These are phyloP conservation scores for Lophius piscatorius DNA, from an alignment of 2,113 vertebrate genomes.

Conservation along the genomic window DNA sequence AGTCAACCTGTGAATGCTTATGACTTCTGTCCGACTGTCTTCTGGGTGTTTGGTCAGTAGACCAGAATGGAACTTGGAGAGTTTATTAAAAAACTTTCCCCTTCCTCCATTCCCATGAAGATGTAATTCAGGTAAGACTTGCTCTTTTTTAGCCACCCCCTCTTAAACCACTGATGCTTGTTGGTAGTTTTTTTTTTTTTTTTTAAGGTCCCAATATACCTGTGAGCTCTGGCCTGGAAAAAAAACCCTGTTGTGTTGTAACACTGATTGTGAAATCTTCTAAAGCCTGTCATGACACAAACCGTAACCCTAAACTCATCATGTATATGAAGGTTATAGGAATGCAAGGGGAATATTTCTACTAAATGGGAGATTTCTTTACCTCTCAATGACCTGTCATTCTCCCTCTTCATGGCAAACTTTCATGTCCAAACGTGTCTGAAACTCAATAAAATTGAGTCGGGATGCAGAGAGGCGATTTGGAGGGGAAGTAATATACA, in stretches of 20 bases:
- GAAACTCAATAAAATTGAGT: not conserved
- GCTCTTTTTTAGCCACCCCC: not conserved
- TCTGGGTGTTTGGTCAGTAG: constrained; percentile 12
- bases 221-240: not conserved
- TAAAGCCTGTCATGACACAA: not conserved
- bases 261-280: not conserved
- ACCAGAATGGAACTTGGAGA: not conserved
- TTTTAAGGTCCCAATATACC: not conserved
- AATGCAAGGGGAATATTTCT: constrained; percentile 8
- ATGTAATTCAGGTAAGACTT: constrained; percentile 32
- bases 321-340: not conserved
- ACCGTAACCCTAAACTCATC: not conserved
- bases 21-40: constrained; percentile 1
- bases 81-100: not conserved
- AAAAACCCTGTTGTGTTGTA: not conserved
- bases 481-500: not conserved
- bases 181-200: too few species aligned
- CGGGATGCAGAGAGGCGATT: not conserved
- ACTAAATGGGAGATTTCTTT: constrained; percentile 9
- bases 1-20: not conserved
- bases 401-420: not conserved
- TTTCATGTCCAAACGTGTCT: not conserved
- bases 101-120: not conserved
- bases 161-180: not conserved
- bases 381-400: not conserved